A percentile compares a stretch with the other conserved stretches of the same genome.
Conservation (phyloP, 2,797 vertebrate genomes). For the Hapalemur alaotrensis region DNA sequence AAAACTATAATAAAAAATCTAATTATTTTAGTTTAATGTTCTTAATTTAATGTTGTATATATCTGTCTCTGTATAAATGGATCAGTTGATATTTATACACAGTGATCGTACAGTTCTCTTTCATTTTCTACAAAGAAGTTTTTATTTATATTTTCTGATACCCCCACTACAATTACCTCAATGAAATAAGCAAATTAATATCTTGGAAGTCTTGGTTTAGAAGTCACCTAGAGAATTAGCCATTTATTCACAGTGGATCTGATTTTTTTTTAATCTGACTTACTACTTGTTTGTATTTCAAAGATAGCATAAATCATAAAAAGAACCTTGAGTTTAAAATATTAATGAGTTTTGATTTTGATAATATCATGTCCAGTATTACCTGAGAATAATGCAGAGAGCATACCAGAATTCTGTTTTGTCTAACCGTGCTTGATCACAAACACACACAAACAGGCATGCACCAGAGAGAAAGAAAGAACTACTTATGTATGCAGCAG, state of each 20-base stretch:
- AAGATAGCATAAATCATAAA: slow-evolving; percentile 34
- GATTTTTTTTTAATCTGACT: not conserved
- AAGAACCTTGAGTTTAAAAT: slow-evolving; percentile 24
- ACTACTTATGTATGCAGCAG: slow-evolving; percentile 67
- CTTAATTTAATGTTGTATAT: not conserved
- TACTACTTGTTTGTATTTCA: slow-evolving; percentile 37
- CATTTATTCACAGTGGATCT: not conserved
- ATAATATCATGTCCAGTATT: not conserved
- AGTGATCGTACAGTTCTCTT: not conserved
- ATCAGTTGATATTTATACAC: not conserved
- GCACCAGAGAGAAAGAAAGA: slow-evolving; percentile 20
- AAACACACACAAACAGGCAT: not conserved
- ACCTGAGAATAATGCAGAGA: slow-evolving; percentile 30
- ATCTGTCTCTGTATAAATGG: not conserved
- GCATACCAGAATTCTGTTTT: not conserved
- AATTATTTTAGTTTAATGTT: not conserved
- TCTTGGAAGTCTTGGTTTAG: not conserved
- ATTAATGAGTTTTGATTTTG: slow-evolving; percentile 60
- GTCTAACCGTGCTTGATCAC: not conserved
- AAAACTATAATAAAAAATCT: not conserved
- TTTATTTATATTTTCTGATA: not conserved
- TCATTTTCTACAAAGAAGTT: not conserved
- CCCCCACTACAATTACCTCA: not conserved
- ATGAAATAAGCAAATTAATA: not conserved
- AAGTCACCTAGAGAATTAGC: not conserved